These are phyloP conservation scores for Matsumurasca onukii DNA, from an alignment of 1,140 invertebrate genomes.

Conservation along the genomic window DNA sequence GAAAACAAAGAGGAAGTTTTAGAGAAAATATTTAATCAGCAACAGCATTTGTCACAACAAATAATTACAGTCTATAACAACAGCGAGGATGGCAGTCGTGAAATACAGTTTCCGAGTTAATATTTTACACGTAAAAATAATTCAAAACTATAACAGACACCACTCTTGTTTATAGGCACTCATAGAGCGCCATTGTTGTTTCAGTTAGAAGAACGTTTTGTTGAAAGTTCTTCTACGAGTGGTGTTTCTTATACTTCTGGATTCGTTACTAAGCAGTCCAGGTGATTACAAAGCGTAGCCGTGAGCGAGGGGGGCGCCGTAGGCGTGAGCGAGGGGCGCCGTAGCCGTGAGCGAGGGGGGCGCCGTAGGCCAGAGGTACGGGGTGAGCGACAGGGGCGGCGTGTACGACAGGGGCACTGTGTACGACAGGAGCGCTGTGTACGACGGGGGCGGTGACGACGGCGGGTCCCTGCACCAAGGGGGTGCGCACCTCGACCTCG, in stretches of 20 bases:
- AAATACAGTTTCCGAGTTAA: constrained; percentile 21
- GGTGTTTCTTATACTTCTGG: too few species aligned
- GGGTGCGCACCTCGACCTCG: constrained; percentile 43
- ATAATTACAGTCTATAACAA: not conserved
- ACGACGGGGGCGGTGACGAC: constrained; percentile 47
- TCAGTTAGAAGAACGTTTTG: too few species aligned
- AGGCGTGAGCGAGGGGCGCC: constrained; percentile 51
- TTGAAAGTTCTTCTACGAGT: too few species aligned
- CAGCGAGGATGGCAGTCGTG: not conserved
- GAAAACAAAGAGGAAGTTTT: too few species aligned
- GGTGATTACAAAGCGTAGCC: constrained; percentile 34
- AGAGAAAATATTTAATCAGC: constrained; percentile 30
- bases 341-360: constrained; percentile 49
- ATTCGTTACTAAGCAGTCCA: too few species aligned
- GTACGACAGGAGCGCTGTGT: constrained; percentile 44
- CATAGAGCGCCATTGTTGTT: too few species aligned
- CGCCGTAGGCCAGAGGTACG: constrained; percentile 45
- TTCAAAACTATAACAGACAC: too few species aligned
- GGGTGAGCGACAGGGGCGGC: constrained; percentile 42
- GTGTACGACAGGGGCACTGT: constrained; percentile 40
- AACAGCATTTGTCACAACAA: constrained; percentile 13
- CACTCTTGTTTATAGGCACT: too few species aligned
- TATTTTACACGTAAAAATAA: constrained; percentile 28
- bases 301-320: constrained; percentile 41
- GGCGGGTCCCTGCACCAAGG: constrained; percentile 43